phyloP scores from a whole-genome alignment of 2,888 invertebrate genomes.

The Lepidocyrtoides sp. region DNA sequence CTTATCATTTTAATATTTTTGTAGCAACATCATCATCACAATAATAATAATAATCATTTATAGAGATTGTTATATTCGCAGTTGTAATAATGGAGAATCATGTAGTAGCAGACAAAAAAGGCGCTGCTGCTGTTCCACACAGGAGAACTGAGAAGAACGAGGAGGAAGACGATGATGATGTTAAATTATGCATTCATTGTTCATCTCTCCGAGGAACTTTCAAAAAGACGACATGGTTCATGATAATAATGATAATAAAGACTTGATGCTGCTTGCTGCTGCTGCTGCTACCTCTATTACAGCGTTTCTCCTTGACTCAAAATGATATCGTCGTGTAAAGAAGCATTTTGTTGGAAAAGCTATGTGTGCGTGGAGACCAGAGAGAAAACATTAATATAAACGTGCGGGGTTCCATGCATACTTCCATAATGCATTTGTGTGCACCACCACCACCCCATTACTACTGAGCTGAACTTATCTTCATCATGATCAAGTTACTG shows the following conservation, averaged over 20 bases:
- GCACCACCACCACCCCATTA: background rate
- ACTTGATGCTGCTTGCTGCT: conserved; percentile 20
- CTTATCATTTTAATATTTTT: conserved; percentile 3
- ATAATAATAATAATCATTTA: no score
- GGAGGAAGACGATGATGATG: conserved; percentile 53
- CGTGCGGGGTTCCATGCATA: conserved; percentile 32
- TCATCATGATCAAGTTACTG: background rate
- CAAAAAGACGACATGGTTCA: conserved; percentile 66
- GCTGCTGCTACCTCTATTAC: no score
- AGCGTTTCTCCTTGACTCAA: background rate
- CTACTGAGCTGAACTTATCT: background rate
- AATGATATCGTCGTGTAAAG: conserved; percentile 20
- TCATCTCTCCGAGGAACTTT: conserved; percentile 73
- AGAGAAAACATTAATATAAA: conserved; percentile 28
- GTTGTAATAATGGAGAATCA: conserved; percentile 9
- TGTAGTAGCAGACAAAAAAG: conserved; percentile 40
- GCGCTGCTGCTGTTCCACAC: background rate
- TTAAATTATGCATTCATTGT: conserved; percentile 75
- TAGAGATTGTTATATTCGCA: conserved; percentile 26
- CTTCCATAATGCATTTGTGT: no score
- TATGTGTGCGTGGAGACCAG: background rate
- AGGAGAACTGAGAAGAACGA: background rate
- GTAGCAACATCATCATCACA: conserved; percentile 14
- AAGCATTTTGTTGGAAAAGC: conserved; percentile 12
- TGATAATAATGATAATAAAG: conserved; percentile 54